Conservation (phyloP, 2,797 vertebrate genomes). For the Arremon brunneinucha region DNA sequence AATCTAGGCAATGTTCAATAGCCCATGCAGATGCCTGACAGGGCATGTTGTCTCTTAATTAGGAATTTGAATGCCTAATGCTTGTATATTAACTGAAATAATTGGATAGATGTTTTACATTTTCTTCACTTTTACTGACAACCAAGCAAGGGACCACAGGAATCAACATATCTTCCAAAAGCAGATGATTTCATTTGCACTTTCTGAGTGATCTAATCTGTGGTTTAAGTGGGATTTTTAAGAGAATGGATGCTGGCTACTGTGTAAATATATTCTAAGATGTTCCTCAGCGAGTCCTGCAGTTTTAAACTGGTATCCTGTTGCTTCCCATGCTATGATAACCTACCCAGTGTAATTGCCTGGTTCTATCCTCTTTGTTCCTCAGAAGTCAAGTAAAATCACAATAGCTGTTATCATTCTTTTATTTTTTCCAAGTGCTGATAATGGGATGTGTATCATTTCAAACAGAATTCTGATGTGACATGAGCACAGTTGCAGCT, state of each 20-base stretch:
- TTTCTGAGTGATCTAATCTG: constrained; percentile 61
- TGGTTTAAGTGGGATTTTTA: constrained; percentile 36
- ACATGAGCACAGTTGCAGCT: not conserved
- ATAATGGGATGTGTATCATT: not conserved
- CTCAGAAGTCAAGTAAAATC: not conserved
- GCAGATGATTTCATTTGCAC: constrained; percentile 69
- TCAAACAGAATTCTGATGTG: not conserved
- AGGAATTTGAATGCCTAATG: constrained; percentile 88
- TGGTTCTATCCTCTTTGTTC: not conserved
- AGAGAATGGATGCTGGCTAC: not conserved
- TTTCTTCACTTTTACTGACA: constrained; percentile 76
- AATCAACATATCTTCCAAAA: constrained; percentile 68
- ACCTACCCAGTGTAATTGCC: not conserved
- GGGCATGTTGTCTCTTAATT: constrained; percentile 91
- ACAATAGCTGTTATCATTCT: not conserved
- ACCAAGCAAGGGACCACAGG: constrained; percentile 69
- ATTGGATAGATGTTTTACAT: constrained; percentile 87
- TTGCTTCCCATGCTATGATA: not conserved
- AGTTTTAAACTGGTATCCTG: not conserved
- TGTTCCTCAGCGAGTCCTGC: not conserved
- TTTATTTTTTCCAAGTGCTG: not conserved
- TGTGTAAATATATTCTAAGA: not conserved
- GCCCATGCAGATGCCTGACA: constrained; percentile 86
- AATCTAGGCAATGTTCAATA: constrained; percentile 84
- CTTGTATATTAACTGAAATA: constrained; percentile 87